Evolutionary conservation across 2,797 vertebrate genomes (phyloP).

Genomic region (Emys orbicularis): DNA sequence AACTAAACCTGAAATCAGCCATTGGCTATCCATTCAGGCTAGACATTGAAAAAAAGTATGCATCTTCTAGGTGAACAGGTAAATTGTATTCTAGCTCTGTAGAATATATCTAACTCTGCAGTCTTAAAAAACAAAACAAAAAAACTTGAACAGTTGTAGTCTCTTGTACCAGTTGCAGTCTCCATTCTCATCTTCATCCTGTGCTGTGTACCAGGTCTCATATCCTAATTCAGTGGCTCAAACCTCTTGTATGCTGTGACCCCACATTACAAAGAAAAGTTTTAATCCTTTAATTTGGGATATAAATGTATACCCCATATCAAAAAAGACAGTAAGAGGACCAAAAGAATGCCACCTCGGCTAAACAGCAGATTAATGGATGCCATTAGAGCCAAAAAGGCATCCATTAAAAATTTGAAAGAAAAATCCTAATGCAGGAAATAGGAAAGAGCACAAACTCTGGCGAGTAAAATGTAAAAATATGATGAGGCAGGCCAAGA

Average conservation of each 20-base stretch:
- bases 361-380: not conserved
- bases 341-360: not conserved
- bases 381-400: not conserved
- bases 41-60: not conserved
- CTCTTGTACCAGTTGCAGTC: no score
- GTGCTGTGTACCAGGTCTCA: not conserved
- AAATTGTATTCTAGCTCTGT: not conserved
- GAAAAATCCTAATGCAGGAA: not conserved
- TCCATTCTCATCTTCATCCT: not conserved
- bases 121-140: no score
- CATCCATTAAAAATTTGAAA: not conserved
- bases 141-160: no score
- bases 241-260: not conserved
- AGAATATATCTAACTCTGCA: not conserved
- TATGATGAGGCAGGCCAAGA: not conserved
- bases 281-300: not conserved
- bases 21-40: not conserved
- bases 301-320: not conserved
- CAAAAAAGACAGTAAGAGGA: not conserved
- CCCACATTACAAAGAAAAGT: not conserved
- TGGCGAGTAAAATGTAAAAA: not conserved
- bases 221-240: not conserved
- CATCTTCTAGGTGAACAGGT: not conserved
- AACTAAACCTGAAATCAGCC: not conserved
- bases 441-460: not conserved